Base-by-base conservation (phyloP, 2,888 invertebrate genomes). In the Crematogaster levior region DNA sequence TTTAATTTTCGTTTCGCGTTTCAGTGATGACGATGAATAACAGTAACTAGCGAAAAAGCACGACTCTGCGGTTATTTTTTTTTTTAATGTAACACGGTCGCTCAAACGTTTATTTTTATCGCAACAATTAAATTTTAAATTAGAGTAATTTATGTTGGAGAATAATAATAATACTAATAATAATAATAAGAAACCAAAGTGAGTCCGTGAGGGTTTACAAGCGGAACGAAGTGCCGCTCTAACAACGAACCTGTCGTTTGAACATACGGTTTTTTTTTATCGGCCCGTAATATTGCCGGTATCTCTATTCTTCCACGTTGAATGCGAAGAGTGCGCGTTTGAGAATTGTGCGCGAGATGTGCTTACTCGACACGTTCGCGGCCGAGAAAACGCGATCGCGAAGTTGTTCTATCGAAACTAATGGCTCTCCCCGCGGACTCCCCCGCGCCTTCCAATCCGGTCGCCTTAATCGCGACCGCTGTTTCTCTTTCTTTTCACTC, bases 331-430 rank as follows among this genome's bases (percentile, higher is more conserved):
- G 56, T 4, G 21, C 24, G 12, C 27, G 24, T 12, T 5, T 6
- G 51, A 15, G 21, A 6, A 40, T 72, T 3, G 68, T 2, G n/a
- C 18, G 70, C 24, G 51, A 30, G 24, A 37, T 27, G 18, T 37
- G 56, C 72, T 48, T 48, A 70, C 51, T 68, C 72, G 53, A 27
- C 56, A 37, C 21, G 61, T 61, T n/a, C 27, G 70, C 56, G 21
- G 27, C n/a, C 58, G 58, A 79, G 80, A 80, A 77, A 81, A 81
- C 27, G 43, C 46, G 58, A 70, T 56, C 79, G 43, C 77, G 60
- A 37, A n/a, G 24, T 79, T 40, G 60, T 12, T 61, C 74, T 60
- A 61, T 61, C 79, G 77, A 81, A 60, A 81, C 58, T 61, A 81
- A 81, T 60, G 46, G 37, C 30, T 34, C 77, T 60, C 48, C 37